Conservation (phyloP, 2,888 invertebrate species). For the Spilosoma lubricipeda region DNA sequence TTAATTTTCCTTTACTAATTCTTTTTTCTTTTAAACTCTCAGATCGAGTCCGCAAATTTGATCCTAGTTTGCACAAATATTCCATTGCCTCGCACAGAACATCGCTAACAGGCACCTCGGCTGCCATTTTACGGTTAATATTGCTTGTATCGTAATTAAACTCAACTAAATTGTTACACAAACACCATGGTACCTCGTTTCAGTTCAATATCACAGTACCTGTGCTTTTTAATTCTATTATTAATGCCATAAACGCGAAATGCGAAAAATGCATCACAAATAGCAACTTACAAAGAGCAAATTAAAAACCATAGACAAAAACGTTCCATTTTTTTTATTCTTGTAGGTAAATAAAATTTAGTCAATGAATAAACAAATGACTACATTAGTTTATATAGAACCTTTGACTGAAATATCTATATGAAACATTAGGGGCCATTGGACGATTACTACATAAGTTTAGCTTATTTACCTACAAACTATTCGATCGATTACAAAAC, state of each 20-base stretch:
- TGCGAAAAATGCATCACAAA: constrained; percentile 27
- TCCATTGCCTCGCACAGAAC: constrained; percentile 78
- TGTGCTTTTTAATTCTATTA: background rate
- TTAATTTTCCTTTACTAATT: constrained; percentile 71
- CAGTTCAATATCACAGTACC: background rate
- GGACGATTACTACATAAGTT: constrained; percentile 11
- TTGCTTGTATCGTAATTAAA: constrained; percentile 11
- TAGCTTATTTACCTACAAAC: constrained; percentile 3
- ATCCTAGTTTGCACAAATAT: constrained; percentile 79
- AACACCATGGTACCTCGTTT: constrained; percentile 11
- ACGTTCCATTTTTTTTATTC: constrained; percentile 52
- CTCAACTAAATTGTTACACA: constrained; percentile 10
- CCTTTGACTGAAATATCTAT: constrained; percentile 5
- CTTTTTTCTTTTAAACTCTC: constrained; percentile 74
- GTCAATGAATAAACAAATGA: background rate
- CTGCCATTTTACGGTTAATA: constrained; percentile 69
- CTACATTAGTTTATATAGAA: background rate
- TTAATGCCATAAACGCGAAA: constrained; percentile 9
- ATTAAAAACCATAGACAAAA: constrained; percentile 78
- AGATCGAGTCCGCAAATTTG: constrained; percentile 75
- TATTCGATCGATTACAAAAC: constrained; percentile 43
- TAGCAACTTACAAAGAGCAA: constrained; percentile 51
- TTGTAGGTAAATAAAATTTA: background rate
- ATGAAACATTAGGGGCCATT: constrained; percentile 5
- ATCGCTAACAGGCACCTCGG: constrained; percentile 73